Evolutionary conservation across 2,888 invertebrate species (phyloP), one percentile per base, ranked within the genome.

Genomic region (Tipula lateralis): DNA sequence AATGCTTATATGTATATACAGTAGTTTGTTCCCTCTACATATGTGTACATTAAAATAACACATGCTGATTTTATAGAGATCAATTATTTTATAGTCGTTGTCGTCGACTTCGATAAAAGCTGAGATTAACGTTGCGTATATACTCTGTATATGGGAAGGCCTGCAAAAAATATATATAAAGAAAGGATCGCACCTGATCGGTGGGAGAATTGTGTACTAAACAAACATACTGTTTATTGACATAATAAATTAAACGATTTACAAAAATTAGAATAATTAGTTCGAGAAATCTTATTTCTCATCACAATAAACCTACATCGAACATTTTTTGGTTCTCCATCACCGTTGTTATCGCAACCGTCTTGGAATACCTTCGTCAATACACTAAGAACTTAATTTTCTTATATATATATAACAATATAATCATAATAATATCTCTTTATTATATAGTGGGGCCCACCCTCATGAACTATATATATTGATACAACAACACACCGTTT

Each of bases 401-500:
- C 66, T 66, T 24, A 66, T 66, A 66, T 66, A 66, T 24, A 66
- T 66, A 66, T 66, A 66, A 66, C 66, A 66, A 66, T 66, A 66
- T 66, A 66, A 66, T 66, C 66, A 66, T 66, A 66, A 66, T 66
- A 66, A 66, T 66, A 66, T 66, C 66, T 66, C 66, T 66, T 24
- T 66, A 66, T 66, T 39, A 44, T 66, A 66, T 66, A 24, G 66
- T 66, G 66, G 24, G 66, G 66, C 66, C 66, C 66, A 66, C 66
- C 66, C 66, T 66, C 66, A 66, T 66, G 66, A 24, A 66, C n/a
- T n/a, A 66, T 66, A 12, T 66, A 66, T 66, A 66, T 66, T 66
- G 66, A 66, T 66, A 66, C 66, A 66, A 66, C 66, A 66, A 66
- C 66, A 66, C 66, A 66, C 66, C 66, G 66, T 66, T 66, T 66